phyloP scores from a whole-genome alignment of 1,140 invertebrate genomes.

The Temnothorax curvispinosus region DNA sequence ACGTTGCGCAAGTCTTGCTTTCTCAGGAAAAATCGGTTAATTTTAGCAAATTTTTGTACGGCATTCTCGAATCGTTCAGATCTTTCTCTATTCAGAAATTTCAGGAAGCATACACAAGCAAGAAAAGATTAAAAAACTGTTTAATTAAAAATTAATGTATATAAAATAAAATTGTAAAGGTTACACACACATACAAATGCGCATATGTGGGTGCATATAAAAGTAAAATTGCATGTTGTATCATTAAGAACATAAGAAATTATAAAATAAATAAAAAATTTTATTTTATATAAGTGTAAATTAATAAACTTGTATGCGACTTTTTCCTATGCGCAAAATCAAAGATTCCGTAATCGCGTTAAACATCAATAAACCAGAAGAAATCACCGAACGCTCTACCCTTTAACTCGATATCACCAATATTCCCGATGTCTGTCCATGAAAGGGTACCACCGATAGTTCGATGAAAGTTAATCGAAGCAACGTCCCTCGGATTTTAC shows the following conservation, averaged over 20 bases:
- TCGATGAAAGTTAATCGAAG: conserved; percentile 31
- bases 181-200: neutral
- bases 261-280: neutral
- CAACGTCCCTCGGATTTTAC: conserved; percentile 14
- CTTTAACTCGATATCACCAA: conserved; percentile 4
- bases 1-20: neutral
- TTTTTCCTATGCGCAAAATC: neutral
- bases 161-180: neutral
- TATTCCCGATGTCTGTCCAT: conserved; percentile 18
- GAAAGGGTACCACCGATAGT: conserved; percentile 1
- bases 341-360: neutral
- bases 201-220: neutral
- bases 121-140: neutral
- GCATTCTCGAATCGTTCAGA: neutral
- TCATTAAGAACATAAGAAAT: neutral
- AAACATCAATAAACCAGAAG: conserved; percentile 16
- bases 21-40: neutral
- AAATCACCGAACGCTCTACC: conserved; percentile 18
- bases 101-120: too few relatives aligned
- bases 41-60: neutral
- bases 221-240: neutral
- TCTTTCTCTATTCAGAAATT: conserved; percentile 2
- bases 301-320: neutral
- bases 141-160: neutral
- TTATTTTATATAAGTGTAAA: neutral